phyloP scores from a whole-genome alignment of 2,113 vertebrate genomes.

The Apus apus region DNA sequence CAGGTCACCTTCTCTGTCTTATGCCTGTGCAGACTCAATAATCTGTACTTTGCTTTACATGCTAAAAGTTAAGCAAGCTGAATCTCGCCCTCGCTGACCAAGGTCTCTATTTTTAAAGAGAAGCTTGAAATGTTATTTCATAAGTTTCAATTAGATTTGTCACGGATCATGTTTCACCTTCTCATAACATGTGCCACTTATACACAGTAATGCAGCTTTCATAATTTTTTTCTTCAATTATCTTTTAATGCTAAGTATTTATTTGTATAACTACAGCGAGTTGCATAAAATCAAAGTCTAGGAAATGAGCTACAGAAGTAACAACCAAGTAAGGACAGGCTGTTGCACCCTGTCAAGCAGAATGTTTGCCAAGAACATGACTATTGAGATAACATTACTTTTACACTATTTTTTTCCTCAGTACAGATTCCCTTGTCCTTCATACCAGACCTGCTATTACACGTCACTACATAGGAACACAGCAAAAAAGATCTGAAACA shows the following conservation, averaged over 20 bases:
- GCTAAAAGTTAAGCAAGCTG: background rate
- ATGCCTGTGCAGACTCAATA: background rate
- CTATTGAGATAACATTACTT: background rate
- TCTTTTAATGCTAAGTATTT: background rate
- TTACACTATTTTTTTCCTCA: background rate
- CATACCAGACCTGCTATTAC: background rate
- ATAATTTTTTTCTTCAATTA: background rate
- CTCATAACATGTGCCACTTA: background rate
- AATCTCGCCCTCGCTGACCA: background rate
- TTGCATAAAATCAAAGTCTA: background rate
- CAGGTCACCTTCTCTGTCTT: background rate
- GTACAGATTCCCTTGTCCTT: background rate
- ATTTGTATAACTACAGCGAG: background rate
- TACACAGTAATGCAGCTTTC: background rate
- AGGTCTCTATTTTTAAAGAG: background rate
- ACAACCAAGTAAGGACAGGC: background rate
- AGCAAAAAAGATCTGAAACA: background rate
- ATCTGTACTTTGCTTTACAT: background rate
- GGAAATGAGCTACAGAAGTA: background rate
- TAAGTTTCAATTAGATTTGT: background rate
- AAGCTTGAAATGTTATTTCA: background rate
- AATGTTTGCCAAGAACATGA: background rate
- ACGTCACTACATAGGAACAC: rapidly evolving
- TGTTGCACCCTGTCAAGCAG: background rate
- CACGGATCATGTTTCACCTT: background rate